Conservation (phyloP, 2,797 vertebrate genomes). For the Carcharodon carcharias region DNA sequence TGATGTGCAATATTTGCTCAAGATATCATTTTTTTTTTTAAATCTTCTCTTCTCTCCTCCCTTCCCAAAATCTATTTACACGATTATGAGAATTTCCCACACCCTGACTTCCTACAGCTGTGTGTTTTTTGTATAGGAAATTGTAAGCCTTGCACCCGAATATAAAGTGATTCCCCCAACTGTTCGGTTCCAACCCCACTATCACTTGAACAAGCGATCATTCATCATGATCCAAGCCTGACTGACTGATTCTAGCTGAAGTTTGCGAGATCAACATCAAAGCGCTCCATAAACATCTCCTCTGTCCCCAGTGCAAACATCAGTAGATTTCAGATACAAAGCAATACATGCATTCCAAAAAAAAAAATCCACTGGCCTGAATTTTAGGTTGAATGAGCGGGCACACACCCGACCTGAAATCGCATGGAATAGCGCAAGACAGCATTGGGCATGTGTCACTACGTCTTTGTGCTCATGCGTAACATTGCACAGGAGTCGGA, state of each 20-base stretch:
- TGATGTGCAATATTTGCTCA: not conserved
- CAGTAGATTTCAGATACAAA: not conserved
- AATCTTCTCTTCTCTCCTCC: not conserved
- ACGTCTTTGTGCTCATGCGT: too few species aligned
- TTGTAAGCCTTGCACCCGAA: not conserved
- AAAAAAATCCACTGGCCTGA: not conserved
- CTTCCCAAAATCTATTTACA: not conserved
- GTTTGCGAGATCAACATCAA: not conserved
- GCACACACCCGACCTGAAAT: too few species aligned
- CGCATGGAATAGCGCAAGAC: too few species aligned
- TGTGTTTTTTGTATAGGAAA: not conserved
- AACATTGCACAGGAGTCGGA: too few species aligned
- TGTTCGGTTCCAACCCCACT: not conserved
- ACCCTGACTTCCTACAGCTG: not conserved
- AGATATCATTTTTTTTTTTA: not conserved
- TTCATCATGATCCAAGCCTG: not conserved
- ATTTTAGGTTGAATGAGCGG: too few species aligned
- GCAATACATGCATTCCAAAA: not conserved
- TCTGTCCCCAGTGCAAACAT: not conserved
- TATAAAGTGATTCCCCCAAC: not conserved
- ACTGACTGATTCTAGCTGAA: not conserved
- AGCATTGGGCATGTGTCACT: too few species aligned
- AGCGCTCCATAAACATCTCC: not conserved
- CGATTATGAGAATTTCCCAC: not conserved
- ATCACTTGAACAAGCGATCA: not conserved